Conservation (phyloP, 2,797 vertebrate genomes). For the Rhabdomys pumilio region DNA sequence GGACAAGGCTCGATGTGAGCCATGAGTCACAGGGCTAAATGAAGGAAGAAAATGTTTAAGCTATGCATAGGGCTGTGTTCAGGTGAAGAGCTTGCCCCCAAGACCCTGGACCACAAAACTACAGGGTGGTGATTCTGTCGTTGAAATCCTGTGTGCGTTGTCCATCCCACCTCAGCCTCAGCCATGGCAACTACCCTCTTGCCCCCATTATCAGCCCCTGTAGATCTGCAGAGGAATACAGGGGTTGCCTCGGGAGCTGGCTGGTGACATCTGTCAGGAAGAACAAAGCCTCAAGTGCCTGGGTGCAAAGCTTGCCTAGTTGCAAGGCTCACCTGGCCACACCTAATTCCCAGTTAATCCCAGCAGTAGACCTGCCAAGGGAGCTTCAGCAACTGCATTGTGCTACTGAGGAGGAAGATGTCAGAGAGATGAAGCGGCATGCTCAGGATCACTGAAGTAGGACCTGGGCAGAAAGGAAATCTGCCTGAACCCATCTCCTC, state of each 20-base stretch:
- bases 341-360: accelerated
- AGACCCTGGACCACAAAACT: not conserved
- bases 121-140: not conserved
- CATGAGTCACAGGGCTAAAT: not conserved
- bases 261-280: not conserved
- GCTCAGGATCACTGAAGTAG: not conserved
- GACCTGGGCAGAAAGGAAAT: not conserved
- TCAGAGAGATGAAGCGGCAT: not conserved
- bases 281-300: not conserved
- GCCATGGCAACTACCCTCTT: not conserved
- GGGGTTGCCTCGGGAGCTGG: not conserved
- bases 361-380: not conserved
- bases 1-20: not conserved
- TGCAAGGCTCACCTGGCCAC: not conserved
- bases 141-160: too few relatives aligned
- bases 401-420: not conserved
- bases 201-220: not conserved
- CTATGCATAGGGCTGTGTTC: not conserved
- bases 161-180: not conserved
- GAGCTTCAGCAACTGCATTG: accelerated
- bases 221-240: not conserved
- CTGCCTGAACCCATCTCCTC: not conserved
- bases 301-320: not conserved
- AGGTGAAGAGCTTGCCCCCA: not conserved
- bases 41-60: not conserved